Evolutionary conservation across 2,888 invertebrate species (phyloP).

Genomic region (Orchesellides sinensis): DNA sequence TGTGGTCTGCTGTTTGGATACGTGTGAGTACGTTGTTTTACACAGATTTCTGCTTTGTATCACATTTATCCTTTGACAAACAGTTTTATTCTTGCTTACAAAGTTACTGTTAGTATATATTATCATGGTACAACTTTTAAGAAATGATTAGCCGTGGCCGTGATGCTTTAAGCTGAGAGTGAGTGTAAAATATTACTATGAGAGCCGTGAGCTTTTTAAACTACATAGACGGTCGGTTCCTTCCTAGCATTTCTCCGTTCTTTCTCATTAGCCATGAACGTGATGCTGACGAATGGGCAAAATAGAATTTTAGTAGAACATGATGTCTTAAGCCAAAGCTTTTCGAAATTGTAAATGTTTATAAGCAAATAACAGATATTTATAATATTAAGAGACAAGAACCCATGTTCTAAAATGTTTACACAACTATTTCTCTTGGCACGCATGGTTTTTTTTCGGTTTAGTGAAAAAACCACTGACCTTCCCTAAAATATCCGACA

Average conservation of each 20-base stretch:
- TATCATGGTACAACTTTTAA: neutral
- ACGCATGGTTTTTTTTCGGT: conserved; percentile 2
- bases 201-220: neutral
- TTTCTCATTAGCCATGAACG: neutral
- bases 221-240: neutral
- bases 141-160: no score
- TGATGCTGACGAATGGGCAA: neutral
- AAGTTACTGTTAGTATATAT: neutral
- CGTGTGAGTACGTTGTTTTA: no score
- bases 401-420: neutral
- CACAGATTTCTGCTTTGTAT: no score
- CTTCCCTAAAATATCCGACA: conserved; percentile 48
- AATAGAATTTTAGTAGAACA: neutral
- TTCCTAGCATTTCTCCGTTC: neutral
- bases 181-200: neutral
- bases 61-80: no score
- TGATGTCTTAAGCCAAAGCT: neutral
- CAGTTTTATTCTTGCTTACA: neutral
- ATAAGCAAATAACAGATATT: neutral
- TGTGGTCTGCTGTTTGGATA: no score
- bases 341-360: neutral
- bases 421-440: neutral
- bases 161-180: no score
- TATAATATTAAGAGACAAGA: neutral
- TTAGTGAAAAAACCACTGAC: conserved; percentile 51